Conservation (phyloP, 2,797 vertebrate species). For the Anguilla obscura region DNA sequence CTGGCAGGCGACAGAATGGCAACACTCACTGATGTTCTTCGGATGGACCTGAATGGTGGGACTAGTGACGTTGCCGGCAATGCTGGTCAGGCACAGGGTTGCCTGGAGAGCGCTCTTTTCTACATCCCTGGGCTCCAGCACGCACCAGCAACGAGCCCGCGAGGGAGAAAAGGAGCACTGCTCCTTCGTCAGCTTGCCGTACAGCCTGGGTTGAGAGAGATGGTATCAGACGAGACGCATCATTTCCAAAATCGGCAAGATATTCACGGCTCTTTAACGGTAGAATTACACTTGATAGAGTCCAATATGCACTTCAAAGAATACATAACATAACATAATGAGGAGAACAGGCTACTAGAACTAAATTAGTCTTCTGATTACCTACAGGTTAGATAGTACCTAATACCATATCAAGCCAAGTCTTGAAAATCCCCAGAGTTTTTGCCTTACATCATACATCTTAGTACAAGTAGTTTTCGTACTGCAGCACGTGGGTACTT, state of each 20-base stretch:
- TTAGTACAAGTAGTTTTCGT: neutral
- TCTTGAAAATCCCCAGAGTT: too few relatives aligned
- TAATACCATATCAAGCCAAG: too few relatives aligned
- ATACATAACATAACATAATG: too few relatives aligned
- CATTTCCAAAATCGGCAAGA: neutral
- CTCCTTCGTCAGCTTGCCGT: neutral
- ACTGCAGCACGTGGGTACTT: neutral
- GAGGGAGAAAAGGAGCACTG: constrained; percentile 68
- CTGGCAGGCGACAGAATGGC: neutral
- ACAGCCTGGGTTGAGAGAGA: constrained; percentile 27
- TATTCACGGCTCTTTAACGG: neutral
- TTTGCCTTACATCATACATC: too few relatives aligned
- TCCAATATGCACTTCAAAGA: neutral
- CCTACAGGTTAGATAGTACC: too few relatives aligned
- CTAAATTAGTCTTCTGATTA: too few relatives aligned
- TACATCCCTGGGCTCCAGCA: constrained; percentile 56
- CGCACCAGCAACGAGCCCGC: constrained; percentile 72
- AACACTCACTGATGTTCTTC: constrained; percentile 68
- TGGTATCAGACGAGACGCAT: neutral
- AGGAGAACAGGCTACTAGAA: too few relatives aligned
- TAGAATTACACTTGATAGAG: neutral
- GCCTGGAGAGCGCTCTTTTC: constrained; percentile 54
- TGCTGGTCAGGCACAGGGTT: constrained; percentile 71
- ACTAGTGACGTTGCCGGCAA: constrained; percentile 60
- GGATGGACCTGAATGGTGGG: constrained; percentile 51